Evolutionary conservation across 2,113 vertebrate species (phyloP).

Genomic region (Reinhardtius hippoglossoides): DNA sequence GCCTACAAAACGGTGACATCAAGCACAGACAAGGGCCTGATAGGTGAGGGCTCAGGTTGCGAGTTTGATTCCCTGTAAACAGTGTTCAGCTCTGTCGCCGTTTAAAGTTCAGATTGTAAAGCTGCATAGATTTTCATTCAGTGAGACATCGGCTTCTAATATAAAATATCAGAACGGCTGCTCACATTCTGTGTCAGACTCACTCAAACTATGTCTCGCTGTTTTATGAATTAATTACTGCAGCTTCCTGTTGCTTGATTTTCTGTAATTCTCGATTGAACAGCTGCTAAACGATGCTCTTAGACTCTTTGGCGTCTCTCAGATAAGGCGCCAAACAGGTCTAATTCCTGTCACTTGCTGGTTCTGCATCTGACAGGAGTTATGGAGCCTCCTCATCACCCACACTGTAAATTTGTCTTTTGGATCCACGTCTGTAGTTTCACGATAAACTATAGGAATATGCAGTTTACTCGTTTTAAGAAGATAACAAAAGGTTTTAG

Average conservation of each 20-base stretch:
- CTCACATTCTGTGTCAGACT: neutral
- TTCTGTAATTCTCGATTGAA: neutral
- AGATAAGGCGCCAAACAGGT: neutral
- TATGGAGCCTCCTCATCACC: neutral
- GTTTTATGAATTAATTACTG: neutral
- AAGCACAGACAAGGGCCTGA: conserved; percentile 96
- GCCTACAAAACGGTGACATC: conserved; percentile 96
- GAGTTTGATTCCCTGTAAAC: conserved; percentile 51
- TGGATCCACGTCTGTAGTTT: neutral
- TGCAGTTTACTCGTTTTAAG: no score
- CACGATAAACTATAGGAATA: no score
- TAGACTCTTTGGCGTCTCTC: neutral
- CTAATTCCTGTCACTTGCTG: neutral
- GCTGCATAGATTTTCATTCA: neutral
- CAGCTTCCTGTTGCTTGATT: conserved; percentile 2
- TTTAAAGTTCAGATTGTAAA: neutral
- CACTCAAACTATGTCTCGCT: neutral
- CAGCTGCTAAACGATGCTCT: conserved; percentile 4
- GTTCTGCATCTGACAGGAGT: neutral
- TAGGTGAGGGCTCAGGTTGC: conserved; percentile 85
- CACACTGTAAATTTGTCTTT: neutral
- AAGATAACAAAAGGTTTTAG: neutral
- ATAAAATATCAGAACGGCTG: neutral
- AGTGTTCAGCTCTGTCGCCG: conserved; percentile 15
- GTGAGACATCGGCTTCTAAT: neutral